Base-by-base conservation (phyloP, 2,888 invertebrate species). In the Danaus chrysippus region DNA sequence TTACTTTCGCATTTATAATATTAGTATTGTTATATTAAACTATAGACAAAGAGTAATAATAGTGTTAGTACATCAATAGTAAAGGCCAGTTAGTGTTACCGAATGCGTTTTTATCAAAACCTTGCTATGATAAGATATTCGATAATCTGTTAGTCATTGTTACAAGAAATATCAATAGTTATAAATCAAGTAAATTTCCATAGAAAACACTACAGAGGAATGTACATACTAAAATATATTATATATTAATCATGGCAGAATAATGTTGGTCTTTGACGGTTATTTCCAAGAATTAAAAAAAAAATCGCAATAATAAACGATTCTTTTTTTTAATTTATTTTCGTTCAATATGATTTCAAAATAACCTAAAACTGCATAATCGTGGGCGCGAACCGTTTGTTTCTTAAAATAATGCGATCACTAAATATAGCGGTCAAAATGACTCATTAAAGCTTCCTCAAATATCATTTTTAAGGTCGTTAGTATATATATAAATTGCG, bases 21-120 rank as follows among this genome's bases (percentile, higher is more conserved):
- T n/a, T 34, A 34, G 1, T 34, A 34, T 34, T 34, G 23, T 34
- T 1, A 12, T 11, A n/a, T 43, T 12, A n/a, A 43, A n/a, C n/a
- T 43, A 43, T 43, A 10, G 43, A 13, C 5, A 46, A 17, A 17
- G 17, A 5, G 6, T 8, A 3, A 49, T 43, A 44, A 17, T 34
- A 34, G 23, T 6, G 23, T 34, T 34, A 8, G 8, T 34, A 34
- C 23, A 2, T 8, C 3, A 34, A 8, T 34, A 5, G 0, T 34
- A 6, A 34, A 34, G 23, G 23, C 3, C 23, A 56, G 46, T 42
- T 42, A 49, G 15, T 67, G 72, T 73, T 64, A 66, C 72, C 68
- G 68, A 71, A 71, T 73, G 71, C 72, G 67, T 61, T 72, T 67
- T 71, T 75, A 76, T 73, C 75, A 52, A 62, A 76, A 69, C 74